A percentile compares a stretch with the other conserved stretches of the same genome.
Conservation (phyloP, 2,888 invertebrate species). For the Cataglyphis albicans region DNA sequence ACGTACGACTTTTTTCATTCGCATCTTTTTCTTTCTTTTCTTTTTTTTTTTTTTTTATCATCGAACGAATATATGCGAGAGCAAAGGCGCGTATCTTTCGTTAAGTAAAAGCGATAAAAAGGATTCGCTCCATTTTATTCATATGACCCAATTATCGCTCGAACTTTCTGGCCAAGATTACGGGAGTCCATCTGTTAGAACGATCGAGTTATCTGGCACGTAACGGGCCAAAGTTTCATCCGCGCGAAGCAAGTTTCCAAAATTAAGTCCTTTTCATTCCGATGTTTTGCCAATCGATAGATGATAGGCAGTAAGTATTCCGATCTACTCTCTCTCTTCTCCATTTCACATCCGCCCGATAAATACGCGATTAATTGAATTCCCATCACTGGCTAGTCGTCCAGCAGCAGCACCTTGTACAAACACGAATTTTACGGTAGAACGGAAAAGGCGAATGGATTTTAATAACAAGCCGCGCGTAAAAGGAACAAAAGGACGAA, state of each 20-base stretch:
- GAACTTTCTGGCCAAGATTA: constrained; percentile 51
- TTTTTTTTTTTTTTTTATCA: not conserved
- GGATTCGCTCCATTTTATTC: constrained; percentile 29
- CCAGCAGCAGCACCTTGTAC: constrained; percentile 43
- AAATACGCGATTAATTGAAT: constrained; percentile 48
- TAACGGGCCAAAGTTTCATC: constrained; percentile 30
- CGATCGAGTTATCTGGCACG: constrained; percentile 27
- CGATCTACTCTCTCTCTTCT: not conserved
- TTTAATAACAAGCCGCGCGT: constrained; percentile 42
- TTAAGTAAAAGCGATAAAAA: constrained; percentile 35
- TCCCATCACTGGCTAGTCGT: constrained; percentile 33
- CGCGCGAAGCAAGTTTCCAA: constrained; percentile 21
- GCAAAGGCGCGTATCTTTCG: not conserved
- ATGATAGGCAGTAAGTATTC: constrained; percentile 40
- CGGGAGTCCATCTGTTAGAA: constrained; percentile 18
- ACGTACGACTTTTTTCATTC: not conserved
- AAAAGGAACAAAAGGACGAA: constrained; percentile 15
- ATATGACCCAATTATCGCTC: constrained; percentile 42
- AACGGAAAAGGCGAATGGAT: constrained; percentile 35
- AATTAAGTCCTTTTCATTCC: constrained; percentile 45
- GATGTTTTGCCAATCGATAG: constrained; percentile 41
- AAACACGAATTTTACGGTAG: constrained; percentile 41
- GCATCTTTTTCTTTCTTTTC: not conserved
- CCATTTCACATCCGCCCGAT: constrained; percentile 32
- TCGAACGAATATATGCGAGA: not conserved